Evolutionary conservation across 2,797 vertebrate species (phyloP), one percentile per base, ranked within the genome.

Genomic region (Gymnopithys bicolor): DNA sequence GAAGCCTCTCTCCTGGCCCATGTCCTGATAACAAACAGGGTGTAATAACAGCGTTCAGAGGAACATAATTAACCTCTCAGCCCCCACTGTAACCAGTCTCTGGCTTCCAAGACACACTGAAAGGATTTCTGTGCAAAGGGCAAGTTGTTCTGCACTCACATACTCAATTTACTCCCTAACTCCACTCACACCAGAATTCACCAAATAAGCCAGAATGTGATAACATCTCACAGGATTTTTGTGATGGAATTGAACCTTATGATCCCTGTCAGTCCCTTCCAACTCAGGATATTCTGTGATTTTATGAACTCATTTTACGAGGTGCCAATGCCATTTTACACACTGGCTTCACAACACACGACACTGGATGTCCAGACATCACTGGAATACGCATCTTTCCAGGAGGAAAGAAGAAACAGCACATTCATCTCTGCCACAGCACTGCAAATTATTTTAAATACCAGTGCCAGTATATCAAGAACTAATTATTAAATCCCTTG

Each of bases 361-460:
- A 30, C 7, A 3, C 58, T 13, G 41, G 13, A n/a, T 15, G 19
- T 0, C 27, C 2, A 7, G 8, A 25, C 19, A 27, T 32, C 15
- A 3, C 32, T 1, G 5, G 18, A 11, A 9, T 1, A 16, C 5
- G 45, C 15, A 27, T 5, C 43, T 27, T 37, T 37, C 25, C 24
- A 56, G 6, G 3, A 90, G 13, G 28, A 78, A 63, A 66, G 51
- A 2, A 43, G 9, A 28, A 43, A 46, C 9, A 22, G 23, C 11
- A 41, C 17, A 11, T 39, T 39, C 19, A 35, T 11, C 71, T 56
- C 74, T 58, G 39, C 39, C 43, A 19, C 1, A 55, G 35, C 2
- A 35, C 18, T 48, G 37, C 4, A 60, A 51, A n/a, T 7, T 3
- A 12, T 59, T 82, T 70, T 53, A 76, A 92, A 58, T 28, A 69